Base-by-base conservation (phyloP, 2,888 invertebrate genomes). In the Empis livida region DNA sequence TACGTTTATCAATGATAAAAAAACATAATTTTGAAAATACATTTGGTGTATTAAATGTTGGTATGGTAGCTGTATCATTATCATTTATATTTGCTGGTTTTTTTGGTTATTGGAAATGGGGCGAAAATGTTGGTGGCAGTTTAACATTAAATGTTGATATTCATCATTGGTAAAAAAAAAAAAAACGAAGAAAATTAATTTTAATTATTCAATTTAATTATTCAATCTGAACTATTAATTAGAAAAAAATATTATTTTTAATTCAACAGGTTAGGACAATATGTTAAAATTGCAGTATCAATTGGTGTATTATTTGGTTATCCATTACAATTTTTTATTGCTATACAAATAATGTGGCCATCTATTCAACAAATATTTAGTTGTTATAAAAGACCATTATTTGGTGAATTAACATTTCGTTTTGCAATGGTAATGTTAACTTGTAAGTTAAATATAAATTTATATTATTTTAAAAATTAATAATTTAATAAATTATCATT, bases 281-380 rank as follows among this genome's bases (percentile, higher is more conserved):
- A 78, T 46, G 90, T 94, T 16, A 84, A 88, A 62, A 62, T 83
- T n/a, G 76, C 89, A 59, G 91, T 95, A 59, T 84, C 88, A 0
- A 55, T 86, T 37, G 90, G 90, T 11, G 88, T 97, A 50, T 75
- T 94, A 54, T 76, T 95, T 53, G 85, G 92, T 0, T 97, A 94
- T 69, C 86, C 93, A 1, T 75, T 97, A 16, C 96, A 96, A 72
- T 87, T 97, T 64, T 96, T 94, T 68, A 94, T 97, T 38, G 92
- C 96, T 1, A 77, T 94, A 41, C 83, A 83, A 47, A 87, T 96
- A 49, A 82, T 92, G 57, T 91, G 89, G 86, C 91, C 94, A 0
- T 65, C 71, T 31, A 67, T 87, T 27, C 64, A 68, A 46, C 65
- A 70, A 44, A 68, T 72, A 55, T 72, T 75, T 43, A 79, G 76